A percentile compares a stretch with the other conserved stretches of the same genome.
These are phyloP conservation scores for Ophion costatus DNA, from an alignment of 2,888 invertebrate species.

Conservation along the genomic window DNA sequence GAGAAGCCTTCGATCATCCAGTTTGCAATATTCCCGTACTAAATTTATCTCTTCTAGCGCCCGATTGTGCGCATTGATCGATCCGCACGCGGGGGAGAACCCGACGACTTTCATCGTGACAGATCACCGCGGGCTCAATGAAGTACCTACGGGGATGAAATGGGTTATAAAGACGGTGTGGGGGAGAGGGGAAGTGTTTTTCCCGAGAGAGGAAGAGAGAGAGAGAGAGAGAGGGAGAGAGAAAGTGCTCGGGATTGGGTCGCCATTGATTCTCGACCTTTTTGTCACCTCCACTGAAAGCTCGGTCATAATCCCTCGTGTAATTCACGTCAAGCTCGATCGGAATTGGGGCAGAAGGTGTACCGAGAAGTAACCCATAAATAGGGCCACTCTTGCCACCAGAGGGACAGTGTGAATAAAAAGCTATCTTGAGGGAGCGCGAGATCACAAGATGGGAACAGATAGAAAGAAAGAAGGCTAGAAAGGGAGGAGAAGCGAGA, in stretches of 20 bases:
- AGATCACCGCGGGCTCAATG: background rate
- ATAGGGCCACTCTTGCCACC: conserved; percentile 27
- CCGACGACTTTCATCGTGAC: conserved; percentile 26
- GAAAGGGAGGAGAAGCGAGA: conserved; percentile 7
- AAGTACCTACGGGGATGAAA: too few species aligned
- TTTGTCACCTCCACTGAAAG: background rate
- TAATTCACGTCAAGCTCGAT: conserved; percentile 7
- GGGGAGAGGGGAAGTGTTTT: too few species aligned
- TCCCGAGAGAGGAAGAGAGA: too few species aligned
- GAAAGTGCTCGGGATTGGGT: too few species aligned
- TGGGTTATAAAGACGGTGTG: too few species aligned
- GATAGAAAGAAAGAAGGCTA: conserved; percentile 14
- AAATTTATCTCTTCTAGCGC: conserved; percentile 19
- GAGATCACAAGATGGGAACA: conserved; percentile 29
- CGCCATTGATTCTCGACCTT: background rate
- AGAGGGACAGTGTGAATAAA: conserved; percentile 15
- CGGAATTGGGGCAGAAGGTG: conserved; percentile 41
- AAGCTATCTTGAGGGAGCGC: conserved; percentile 9
- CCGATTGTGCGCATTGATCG: conserved; percentile 30
- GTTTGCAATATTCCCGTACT: conserved; percentile 13
- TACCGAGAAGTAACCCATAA: conserved; percentile 30
- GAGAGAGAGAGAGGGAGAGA: too few species aligned
- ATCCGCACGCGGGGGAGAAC: background rate
- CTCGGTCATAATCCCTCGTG: background rate
- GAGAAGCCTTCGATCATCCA: conserved; percentile 8